Conservation (phyloP, 2,113 vertebrate genomes). For the Zosterops lateralis region DNA sequence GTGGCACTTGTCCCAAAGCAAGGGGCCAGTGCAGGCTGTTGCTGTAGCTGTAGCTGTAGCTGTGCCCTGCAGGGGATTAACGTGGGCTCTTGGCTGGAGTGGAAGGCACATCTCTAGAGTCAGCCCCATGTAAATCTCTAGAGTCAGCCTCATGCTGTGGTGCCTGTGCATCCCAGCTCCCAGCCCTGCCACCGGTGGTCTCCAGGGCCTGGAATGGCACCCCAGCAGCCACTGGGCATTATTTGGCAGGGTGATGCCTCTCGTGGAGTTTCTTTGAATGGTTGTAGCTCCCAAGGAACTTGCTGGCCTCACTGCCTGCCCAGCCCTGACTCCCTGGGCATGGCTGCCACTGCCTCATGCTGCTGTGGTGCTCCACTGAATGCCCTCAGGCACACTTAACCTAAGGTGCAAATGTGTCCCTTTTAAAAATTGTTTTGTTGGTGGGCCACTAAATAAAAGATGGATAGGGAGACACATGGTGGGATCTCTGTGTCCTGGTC, state of each 20-base stretch:
- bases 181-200: fast-evolving
- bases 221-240: background rate
- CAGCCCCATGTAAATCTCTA: background rate
- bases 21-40: fast-evolving
- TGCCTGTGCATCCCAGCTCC: background rate
- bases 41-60: background rate
- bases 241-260: background rate
- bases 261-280: background rate
- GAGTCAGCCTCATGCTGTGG: fast-evolving
- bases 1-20: background rate
- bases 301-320: fast-evolving
- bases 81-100: fast-evolving
- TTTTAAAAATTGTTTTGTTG: background rate
- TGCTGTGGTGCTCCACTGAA: background rate
- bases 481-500: background rate
- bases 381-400: fast-evolving
- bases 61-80: background rate
- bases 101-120: fast-evolving
- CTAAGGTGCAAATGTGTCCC: background rate
- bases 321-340: fast-evolving
- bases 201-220: fast-evolving
- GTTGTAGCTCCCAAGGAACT: background rate
- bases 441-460: background rate
- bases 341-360: fast-evolving
- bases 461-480: background rate